phyloP scores from a whole-genome alignment of 2,888 invertebrate species.

The Dicranocentrus wangi region DNA sequence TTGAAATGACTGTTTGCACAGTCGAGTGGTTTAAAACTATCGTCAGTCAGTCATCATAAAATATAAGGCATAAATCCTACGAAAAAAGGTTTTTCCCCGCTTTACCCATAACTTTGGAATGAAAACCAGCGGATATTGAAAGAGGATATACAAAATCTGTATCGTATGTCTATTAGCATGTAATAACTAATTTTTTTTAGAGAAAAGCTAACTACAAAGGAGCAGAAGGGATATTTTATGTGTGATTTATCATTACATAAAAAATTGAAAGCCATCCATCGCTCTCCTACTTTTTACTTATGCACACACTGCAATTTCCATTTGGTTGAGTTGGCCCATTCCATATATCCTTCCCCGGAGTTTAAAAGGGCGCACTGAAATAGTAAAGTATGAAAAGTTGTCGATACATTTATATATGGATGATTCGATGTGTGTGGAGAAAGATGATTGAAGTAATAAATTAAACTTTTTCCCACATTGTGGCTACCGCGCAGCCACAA shows the following conservation, averaged over 20 bases:
- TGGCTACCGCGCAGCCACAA: not conserved
- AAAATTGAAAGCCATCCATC: too few species aligned
- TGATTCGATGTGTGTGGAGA: too few species aligned
- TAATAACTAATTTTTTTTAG: conserved; percentile 48
- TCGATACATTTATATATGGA: too few species aligned
- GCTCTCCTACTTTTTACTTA: too few species aligned
- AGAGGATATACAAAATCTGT: too few species aligned
- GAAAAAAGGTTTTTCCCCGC: conserved; percentile 32
- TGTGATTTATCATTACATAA: too few species aligned
- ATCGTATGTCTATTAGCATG: conserved; percentile 2
- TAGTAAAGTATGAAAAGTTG: too few species aligned
- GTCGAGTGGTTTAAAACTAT: conserved; percentile 69
- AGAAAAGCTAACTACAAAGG: conserved; percentile 43
- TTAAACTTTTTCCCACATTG: conserved; percentile 10
- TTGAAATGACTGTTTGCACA: conserved; percentile 72
- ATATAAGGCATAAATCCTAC: conserved; percentile 44
- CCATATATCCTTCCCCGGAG: too few species aligned
- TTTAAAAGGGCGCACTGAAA: too few species aligned
- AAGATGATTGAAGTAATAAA: not conserved
- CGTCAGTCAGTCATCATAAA: conserved; percentile 58
- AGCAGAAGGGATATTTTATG: too few species aligned
- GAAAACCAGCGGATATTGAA: not conserved
- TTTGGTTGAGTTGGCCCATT: too few species aligned
- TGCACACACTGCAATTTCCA: too few species aligned
- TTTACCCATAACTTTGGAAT: not conserved